Evolutionary conservation across 2,113 vertebrate species (phyloP).

Genomic region (Regulus satrapa): DNA sequence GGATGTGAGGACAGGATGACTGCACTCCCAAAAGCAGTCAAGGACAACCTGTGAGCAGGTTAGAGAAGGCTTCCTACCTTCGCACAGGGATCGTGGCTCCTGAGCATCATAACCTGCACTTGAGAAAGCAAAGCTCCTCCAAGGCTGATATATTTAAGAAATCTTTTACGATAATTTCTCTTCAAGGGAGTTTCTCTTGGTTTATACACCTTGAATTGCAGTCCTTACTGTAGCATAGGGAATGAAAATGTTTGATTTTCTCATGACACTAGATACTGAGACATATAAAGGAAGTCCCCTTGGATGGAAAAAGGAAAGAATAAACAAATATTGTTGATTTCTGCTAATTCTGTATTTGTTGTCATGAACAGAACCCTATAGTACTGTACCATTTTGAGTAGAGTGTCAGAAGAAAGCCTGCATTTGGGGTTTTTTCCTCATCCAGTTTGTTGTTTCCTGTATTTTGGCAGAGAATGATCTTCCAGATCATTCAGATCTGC

Average conservation of each 20-base stretch:
- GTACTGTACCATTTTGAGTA: background rate
- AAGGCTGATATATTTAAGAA: background rate
- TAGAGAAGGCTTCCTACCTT: background rate
- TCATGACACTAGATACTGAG: background rate
- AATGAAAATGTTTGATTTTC: background rate
- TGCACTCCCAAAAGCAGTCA: background rate
- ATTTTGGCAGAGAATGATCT: background rate
- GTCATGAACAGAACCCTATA: background rate
- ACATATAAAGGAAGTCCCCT: background rate
- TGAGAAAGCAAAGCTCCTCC: background rate
- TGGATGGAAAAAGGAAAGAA: background rate
- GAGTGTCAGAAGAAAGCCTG: background rate
- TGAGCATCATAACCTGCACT: background rate
- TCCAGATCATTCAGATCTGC: background rate
- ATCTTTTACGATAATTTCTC: background rate
- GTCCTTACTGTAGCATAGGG: background rate
- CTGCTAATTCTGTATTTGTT: background rate
- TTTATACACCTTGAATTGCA: background rate
- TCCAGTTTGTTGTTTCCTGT: background rate
- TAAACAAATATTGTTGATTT: background rate
- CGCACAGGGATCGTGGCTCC: background rate
- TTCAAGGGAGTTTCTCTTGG: background rate
- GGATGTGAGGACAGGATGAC: background rate
- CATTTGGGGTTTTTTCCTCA: background rate
- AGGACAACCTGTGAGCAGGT: background rate